Evolutionary conservation across 2,888 invertebrate genomes (phyloP), one percentile per base, ranked within the genome.

Genomic region (Coleophora flavipennella): DNA sequence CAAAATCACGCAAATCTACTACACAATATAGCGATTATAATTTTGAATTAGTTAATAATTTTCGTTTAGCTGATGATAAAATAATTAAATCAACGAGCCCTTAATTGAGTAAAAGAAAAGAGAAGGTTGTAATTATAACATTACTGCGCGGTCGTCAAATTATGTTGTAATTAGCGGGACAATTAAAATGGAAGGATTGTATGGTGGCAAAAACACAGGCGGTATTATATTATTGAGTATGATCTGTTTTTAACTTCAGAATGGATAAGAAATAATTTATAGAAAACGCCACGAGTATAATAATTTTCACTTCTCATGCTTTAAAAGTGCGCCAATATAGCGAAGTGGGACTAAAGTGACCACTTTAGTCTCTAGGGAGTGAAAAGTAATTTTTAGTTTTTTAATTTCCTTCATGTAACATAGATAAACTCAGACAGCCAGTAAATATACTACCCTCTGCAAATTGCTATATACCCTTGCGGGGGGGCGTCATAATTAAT

Each of bases 101-200:
- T 53, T 73, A 70, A 78, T 77, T 75, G 64, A 57, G 56, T 68
- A 66, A 62, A 67, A 60, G 50, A 59, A 65, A 57, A 55, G 58
- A 69, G 64, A 69, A 65, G 65, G 62, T 63, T 66, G 54, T 50
- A 79, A 81, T 83, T 83, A 83, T 78, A 81, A 80, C 80, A 81
- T 83, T 80, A 81, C 74, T 76, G 53, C 47, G 55, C 51, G 60
- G 67, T 68, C 68, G 63, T 66, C 67, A 74, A 81, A 79, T 78
- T 80, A 76, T 74, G 66, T 71, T 59, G 77, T 80, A 81, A 83
- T 83, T 80, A 79, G 55, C 61, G 44, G 55, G 57, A 57, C 59
- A 72, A 81, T 83, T 81, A 79, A 72, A 70, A 74, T 78, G 72
- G 76, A 74, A 76, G 73, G 69, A 70, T 73, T 73, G 78, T 78